A percentile compares a stretch with the other conserved stretches of the same genome.
Conservation (phyloP, 2,797 vertebrate species). For the Gambusia yucatana region DNA sequence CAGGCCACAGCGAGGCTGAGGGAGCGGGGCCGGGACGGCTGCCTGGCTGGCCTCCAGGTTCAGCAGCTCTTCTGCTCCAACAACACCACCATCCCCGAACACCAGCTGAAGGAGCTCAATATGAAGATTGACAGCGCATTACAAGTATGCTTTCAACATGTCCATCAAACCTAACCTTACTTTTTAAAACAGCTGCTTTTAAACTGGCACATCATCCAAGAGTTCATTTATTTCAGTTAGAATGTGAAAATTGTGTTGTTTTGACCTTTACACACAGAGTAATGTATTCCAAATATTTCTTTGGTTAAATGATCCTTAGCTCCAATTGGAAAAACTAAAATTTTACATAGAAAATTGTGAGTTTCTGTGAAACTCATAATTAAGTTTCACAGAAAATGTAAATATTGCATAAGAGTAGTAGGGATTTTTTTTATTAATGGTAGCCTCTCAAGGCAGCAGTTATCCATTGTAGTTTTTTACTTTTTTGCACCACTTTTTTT, state of each 20-base stretch:
- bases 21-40: slow-evolving; percentile 91
- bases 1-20: slow-evolving; percentile 92
- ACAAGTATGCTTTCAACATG: slow-evolving; percentile 81
- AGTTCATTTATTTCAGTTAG: not conserved
- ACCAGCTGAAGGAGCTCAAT: slow-evolving; percentile 97
- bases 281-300: not conserved
- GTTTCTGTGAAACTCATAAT: not conserved
- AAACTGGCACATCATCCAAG: not conserved
- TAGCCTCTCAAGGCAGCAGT: not conserved
- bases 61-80: slow-evolving; percentile 99
- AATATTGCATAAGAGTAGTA: not conserved
- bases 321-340: not conserved
- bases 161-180: not conserved
- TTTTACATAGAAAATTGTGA: too few relatives aligned
- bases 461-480: not conserved
- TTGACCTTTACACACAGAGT: not conserved
- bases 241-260: not conserved
- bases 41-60: slow-evolving; percentile 96
- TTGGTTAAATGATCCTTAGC: not conserved
- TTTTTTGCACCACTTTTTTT: not conserved
- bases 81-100: slow-evolving; percentile 92
- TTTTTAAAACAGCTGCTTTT: not conserved
- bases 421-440: not conserved
- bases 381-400: not conserved
- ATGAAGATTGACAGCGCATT: slow-evolving; percentile 95